Evolutionary conservation across 1,140 invertebrate genomes (phyloP).

Genomic region (Pomacea maculata): DNA sequence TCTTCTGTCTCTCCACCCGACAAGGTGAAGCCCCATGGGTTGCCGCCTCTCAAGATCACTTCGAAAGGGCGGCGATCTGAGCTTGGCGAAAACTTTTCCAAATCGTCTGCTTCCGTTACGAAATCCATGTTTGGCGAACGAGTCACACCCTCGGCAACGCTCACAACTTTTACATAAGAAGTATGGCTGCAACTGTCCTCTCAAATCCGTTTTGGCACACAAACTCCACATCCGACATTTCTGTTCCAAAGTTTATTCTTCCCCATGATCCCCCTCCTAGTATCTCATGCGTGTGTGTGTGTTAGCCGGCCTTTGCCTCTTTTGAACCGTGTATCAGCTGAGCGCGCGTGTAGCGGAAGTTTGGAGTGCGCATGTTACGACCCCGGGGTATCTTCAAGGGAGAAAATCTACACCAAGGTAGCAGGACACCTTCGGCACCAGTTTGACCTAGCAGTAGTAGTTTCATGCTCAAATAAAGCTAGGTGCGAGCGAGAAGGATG

Average conservation of each 20-base stretch:
- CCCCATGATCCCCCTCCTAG: neutral
- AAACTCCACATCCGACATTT: neutral
- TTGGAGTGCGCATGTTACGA: conserved; percentile 18
- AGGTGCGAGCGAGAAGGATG: too few species aligned
- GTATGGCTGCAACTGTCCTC: neutral
- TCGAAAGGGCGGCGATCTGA: conserved; percentile 26
- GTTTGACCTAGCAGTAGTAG: too few species aligned
- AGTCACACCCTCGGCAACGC: neutral
- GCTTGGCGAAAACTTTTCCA: conserved; percentile 20
- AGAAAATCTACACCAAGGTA: neutral
- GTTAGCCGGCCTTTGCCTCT: neutral
- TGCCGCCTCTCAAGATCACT: conserved; percentile 31
- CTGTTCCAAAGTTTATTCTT: neutral
- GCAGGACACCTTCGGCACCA: too few species aligned
- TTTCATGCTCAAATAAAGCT: too few species aligned
- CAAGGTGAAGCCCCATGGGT: conserved; percentile 33
- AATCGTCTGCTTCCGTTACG: conserved; percentile 9
- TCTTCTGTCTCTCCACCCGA: conserved; percentile 18
- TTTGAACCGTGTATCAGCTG: conserved; percentile 12
- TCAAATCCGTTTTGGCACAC: neutral
- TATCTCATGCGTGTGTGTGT: neutral
- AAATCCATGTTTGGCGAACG: conserved; percentile 12
- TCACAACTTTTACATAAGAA: neutral
- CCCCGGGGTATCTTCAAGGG: neutral
- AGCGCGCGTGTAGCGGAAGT: conserved; percentile 17